Conservation (phyloP, 1,140 invertebrate genomes). For the Phortica variegata region DNA sequence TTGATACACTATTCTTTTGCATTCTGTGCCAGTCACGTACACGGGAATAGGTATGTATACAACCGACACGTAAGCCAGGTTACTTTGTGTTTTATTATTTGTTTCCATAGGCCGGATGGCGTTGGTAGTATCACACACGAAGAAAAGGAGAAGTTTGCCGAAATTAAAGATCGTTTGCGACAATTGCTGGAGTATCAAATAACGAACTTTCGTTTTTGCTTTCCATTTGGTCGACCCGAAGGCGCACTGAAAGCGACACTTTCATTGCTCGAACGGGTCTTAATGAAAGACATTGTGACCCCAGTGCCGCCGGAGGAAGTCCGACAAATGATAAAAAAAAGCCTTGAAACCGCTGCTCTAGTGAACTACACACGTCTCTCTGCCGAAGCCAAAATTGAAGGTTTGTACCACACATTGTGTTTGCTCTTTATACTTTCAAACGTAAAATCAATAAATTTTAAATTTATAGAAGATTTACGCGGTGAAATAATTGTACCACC, state of each 20-base stretch:
- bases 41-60: conserved; percentile 71
- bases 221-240: conserved; percentile 98
- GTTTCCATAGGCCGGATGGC: conserved; percentile 81
- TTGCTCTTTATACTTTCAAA: not conserved
- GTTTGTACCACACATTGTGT: conserved; percentile 58
- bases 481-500: conserved; percentile 80
- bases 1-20: conserved; percentile 98
- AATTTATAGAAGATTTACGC: conserved; percentile 72
- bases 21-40: conserved; percentile 98
- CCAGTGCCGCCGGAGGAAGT: conserved; percentile 98
- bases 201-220: conserved; percentile 98
- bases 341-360: conserved; percentile 95
- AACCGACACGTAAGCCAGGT: not conserved
- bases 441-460: not conserved
- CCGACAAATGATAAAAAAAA: conserved; percentile 91
- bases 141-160: conserved; percentile 97
- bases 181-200: conserved; percentile 96
- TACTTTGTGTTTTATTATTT: conserved; percentile 19
- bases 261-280: conserved; percentile 91
- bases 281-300: conserved; percentile 99
- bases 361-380: conserved; percentile 97
- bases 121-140: conserved; percentile 96
- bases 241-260: conserved; percentile 95
- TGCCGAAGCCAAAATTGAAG: conserved; percentile 96
- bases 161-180: conserved; percentile 92